A percentile compares a stretch with the other conserved stretches of the same genome.
These are phyloP conservation scores for Capitella teleta DNA, from an alignment of 1,140 invertebrate genomes.

Conservation along the genomic window DNA sequence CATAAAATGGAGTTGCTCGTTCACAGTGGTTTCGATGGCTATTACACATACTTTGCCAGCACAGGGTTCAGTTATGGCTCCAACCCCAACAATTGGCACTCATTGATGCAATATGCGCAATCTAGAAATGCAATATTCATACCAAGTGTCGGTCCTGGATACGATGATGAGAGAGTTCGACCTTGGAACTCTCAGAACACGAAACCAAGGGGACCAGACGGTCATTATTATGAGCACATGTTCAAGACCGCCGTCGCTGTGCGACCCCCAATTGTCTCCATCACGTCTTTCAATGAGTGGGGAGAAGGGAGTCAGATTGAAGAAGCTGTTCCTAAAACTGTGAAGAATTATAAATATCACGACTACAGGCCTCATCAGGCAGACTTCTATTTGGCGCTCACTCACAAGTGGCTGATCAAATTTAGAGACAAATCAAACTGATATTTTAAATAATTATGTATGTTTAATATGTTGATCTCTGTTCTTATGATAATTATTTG, in stretches of 20 bases:
- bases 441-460: no score
- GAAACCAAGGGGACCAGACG: slow-evolving; percentile 33
- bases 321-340: slow-evolving; percentile 34
- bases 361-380: slow-evolving; percentile 28
- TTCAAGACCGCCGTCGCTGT: slow-evolving; percentile 36
- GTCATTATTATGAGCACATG: slow-evolving; percentile 39
- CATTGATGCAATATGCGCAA: slow-evolving; percentile 29
- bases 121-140: slow-evolving; percentile 39
- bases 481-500: no score
- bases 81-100: slow-evolving; percentile 38
- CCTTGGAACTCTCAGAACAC: slow-evolving; percentile 45
- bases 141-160: slow-evolving; percentile 46
- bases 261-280: slow-evolving; percentile 34
- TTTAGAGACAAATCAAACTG: no score
- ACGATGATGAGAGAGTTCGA: slow-evolving; percentile 43
- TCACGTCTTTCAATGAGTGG: slow-evolving; percentile 50
- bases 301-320: slow-evolving; percentile 49
- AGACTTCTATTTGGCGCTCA: slow-evolving; percentile 34
- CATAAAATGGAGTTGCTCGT: slow-evolving; percentile 28
- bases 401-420: slow-evolving; percentile 18
- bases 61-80: slow-evolving; percentile 45
- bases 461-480: no score
- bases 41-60: slow-evolving; percentile 48
- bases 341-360: slow-evolving; percentile 26
- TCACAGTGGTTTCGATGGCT: slow-evolving; percentile 44